Percentiles rank a stretch among this genome's conserved stretches.
Evolutionary conservation across 2,888 invertebrate genomes (phyloP).

Genomic region (Athrips mouffetella): DNA sequence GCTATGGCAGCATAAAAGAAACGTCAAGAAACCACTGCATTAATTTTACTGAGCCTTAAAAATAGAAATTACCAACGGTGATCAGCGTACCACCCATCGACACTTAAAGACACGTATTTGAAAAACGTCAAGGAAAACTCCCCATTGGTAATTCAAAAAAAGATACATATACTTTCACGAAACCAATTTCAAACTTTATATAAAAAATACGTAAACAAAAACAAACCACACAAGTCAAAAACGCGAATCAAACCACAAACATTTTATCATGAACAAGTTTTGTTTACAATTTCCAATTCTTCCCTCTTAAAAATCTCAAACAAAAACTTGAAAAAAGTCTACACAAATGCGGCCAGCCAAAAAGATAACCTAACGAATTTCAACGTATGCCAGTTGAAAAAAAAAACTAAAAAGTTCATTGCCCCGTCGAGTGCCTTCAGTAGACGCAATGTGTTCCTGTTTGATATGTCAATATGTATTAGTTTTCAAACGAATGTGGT

Average conservation of each 20-base stretch:
- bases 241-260: background rate
- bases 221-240: background rate
- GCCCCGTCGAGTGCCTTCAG: slow-evolving; percentile 44
- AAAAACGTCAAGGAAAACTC: too few relatives aligned
- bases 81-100: too few relatives aligned
- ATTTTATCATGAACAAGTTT: background rate
- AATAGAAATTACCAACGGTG: too few relatives aligned
- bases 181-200: too few relatives aligned
- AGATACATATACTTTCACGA: too few relatives aligned
- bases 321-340: slow-evolving; percentile 1
- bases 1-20: too few relatives aligned
- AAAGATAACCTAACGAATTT: slow-evolving; percentile 10
- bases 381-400: slow-evolving; percentile 24
- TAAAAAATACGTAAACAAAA: too few relatives aligned
- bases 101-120: too few relatives aligned
- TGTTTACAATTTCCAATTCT: background rate
- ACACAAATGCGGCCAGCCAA: slow-evolving; percentile 1
- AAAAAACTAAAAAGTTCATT: slow-evolving; percentile 33
- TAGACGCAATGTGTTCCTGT: slow-evolving; percentile 39
- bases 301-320: background rate
- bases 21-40: too few relatives aligned
- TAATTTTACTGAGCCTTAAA: too few relatives aligned
- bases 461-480: slow-evolving; percentile 35
- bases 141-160: too few relatives aligned
- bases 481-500: slow-evolving; percentile 1